A percentile compares a stretch with the other conserved stretches of the same genome.
Conservation (phyloP, 2,797 vertebrate genomes). For the Thaleichthys pacificus region DNA sequence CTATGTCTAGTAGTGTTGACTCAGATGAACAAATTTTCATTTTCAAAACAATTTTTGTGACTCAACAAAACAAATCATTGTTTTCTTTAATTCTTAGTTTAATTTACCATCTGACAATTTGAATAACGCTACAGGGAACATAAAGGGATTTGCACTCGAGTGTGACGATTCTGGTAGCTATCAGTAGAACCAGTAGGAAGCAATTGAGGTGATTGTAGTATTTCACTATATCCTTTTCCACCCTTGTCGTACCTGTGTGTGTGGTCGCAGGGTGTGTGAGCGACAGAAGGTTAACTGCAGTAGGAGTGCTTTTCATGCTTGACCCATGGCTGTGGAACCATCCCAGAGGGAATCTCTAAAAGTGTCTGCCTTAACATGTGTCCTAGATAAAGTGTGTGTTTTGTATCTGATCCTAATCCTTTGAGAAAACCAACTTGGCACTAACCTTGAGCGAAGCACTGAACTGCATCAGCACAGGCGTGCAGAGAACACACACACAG, state of each 20-base stretch:
- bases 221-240: neutral
- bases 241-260: neutral
- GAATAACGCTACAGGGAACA: neutral
- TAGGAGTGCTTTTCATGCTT: neutral
- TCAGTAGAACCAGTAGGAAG: no score
- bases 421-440: constrained; percentile 39
- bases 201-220: neutral
- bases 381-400: neutral
- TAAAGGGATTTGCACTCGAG: no score
- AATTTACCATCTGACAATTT: neutral
- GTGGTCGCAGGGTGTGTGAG: neutral
- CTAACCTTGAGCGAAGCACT: constrained; percentile 37
- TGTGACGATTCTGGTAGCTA: no score
- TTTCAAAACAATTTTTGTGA: neutral
- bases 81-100: neutral
- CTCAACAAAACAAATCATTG: neutral
- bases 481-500: constrained; percentile 22
- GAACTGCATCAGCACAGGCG: constrained; percentile 4
- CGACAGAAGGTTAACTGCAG: neutral
- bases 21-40: neutral
- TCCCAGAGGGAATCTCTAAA: constrained; percentile 32
- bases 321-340: constrained; percentile 12
- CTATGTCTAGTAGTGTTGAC: neutral
- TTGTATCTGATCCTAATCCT: constrained; percentile 30
- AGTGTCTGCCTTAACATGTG: constrained; percentile 16